Conservation (phyloP, 2,888 invertebrate genomes). For the Platycheirus albimanus region DNA sequence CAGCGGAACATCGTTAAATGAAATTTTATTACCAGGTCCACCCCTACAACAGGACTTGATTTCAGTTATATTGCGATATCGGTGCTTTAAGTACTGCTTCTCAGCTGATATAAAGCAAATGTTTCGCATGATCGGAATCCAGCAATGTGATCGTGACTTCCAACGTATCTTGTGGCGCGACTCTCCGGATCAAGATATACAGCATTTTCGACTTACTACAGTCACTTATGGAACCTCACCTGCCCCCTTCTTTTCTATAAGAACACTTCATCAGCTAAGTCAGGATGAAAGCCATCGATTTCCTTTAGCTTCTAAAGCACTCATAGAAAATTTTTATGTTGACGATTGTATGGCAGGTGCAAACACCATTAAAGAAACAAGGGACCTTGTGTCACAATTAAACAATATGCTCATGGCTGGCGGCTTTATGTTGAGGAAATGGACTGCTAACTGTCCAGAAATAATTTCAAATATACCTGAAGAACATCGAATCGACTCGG, state of each 20-base stretch:
- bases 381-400: conserved; percentile 1
- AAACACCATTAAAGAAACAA: not conserved
- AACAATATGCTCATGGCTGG: conserved; percentile 15
- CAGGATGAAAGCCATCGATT: not conserved
- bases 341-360: conserved; percentile 14
- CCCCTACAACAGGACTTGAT: conserved; percentile 27
- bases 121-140: conserved; percentile 20
- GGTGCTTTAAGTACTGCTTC: conserved; percentile 23
- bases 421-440: conserved; percentile 13
- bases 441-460: not conserved
- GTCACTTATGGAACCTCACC: conserved; percentile 9
- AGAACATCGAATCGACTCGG: no score
- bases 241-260: conserved; percentile 19
- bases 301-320: conserved; percentile 8
- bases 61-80: conserved; percentile 26
- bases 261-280: conserved; percentile 13
- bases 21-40: conserved; percentile 23
- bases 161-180: not conserved
- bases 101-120: conserved; percentile 30
- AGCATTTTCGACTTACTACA: conserved; percentile 19
- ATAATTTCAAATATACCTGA: conserved; percentile 1
- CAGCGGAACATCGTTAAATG: conserved; percentile 2
- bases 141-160: conserved; percentile 16
- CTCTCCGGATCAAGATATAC: conserved; percentile 6
- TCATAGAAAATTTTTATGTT: conserved; percentile 12